Evolutionary conservation across 2,888 invertebrate genomes (phyloP), one percentile per base, ranked within the genome.

Genomic region (Leptothorax acervorum): DNA sequence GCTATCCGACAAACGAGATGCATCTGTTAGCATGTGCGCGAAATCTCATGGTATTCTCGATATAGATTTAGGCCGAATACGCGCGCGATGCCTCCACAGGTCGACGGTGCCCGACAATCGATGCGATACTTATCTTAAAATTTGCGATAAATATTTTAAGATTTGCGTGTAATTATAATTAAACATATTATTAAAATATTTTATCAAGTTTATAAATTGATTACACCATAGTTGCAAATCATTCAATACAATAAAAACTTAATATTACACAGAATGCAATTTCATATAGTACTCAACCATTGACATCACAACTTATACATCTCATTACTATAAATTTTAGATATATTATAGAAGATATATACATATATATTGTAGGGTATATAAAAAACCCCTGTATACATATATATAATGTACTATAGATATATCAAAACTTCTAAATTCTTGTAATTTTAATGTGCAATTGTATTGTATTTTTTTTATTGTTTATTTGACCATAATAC

Each of bases 1-100:
- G n/a, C 62, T 66, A 60, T 74, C 53, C 78, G 45, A 66, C 62
- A 66, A 79, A 85, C 70, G 63, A 83, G 66, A 87, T 75, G 81
- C 85, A 83, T 85, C 87, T 74, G 86, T 62, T 39, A 51, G 55
- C 28, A 48, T n/a, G 18, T 35, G 31, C 74, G 55, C 51, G 65
- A 57, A 55, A 74, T 75, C 31, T 79, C 74, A 45, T 55, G 35
- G 35, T 11, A 63, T 57, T 68, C 35, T 73, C 66, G 66, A 73
- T 81, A 62, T 81, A 81, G 74, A 84, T 75, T 75, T 53, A 84
- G 55, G 55, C 82, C 68, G 48, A 28, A 57, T 57, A 51, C 23
- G 11, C 31, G 15, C 42, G 42, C 28, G 8, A 3, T 45, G 51
- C 8, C 12, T 71, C n/a, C 9, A 48, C n/a, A 65, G 15, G 53